Percentiles rank a stretch among this genome's conserved stretches.
Conservation (phyloP, 2,797 vertebrate species). For the Acestrorhynchus altus region DNA sequence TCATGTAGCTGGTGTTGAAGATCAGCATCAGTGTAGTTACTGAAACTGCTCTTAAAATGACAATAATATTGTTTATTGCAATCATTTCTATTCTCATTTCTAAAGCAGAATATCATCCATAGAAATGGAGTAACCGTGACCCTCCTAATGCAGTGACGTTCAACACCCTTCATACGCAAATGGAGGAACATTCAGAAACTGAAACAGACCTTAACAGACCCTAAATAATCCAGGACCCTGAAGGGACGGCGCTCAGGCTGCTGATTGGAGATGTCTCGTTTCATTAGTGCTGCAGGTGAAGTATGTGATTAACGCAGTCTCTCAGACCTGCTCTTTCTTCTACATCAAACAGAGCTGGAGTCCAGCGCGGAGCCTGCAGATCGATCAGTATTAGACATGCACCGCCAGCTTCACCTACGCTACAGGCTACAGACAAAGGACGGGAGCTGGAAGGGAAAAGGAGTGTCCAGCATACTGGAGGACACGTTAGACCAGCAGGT, state of each 20-base stretch:
- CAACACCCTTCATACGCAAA: background rate
- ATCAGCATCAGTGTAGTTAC: no score
- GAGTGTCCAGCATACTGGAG: conserved; percentile 11
- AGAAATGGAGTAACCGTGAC: no score
- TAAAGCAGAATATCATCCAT: no score
- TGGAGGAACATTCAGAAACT: background rate
- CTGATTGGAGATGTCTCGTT: conserved; percentile 21
- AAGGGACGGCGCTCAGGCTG: background rate
- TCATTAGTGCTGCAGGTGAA: conserved; percentile 35
- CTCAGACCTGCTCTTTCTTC: conserved; percentile 22
- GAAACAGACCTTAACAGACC: background rate
- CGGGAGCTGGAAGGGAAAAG: conserved; percentile 4
- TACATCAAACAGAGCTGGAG: conserved; percentile 57
- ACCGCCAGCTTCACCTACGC: conserved; percentile 67
- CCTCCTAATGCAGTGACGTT: background rate
- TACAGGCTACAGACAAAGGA: conserved; percentile 30
- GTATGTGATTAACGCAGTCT: conserved; percentile 41
- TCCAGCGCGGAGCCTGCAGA: conserved; percentile 36
- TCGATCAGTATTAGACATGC: conserved; percentile 66
- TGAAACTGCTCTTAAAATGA: no score
- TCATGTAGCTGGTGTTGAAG: no score
- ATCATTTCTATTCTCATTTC: no score
- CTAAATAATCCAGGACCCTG: background rate
- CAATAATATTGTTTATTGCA: no score
- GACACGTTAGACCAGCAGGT: conserved; percentile 8